These are phyloP conservation scores for Thunnus thynnus DNA, from an alignment of 2,113 vertebrate genomes.

Conservation along the genomic window DNA sequence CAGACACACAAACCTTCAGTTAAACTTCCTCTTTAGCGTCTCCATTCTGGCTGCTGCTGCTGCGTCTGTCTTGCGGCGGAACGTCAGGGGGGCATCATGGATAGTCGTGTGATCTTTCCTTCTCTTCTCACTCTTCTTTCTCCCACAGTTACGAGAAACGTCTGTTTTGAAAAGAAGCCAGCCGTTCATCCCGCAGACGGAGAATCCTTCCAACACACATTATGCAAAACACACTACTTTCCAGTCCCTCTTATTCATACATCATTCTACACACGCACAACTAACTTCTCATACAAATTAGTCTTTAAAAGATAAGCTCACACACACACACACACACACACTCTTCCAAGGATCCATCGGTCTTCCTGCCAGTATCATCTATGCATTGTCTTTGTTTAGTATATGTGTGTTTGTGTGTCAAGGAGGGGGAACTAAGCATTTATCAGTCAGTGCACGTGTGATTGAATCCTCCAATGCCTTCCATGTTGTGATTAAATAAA, in stretches of 20 bases:
- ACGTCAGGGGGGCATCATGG: conserved; percentile 31
- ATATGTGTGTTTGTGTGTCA: conserved; percentile 27
- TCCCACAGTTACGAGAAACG: conserved; percentile 94
- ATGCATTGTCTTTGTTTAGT: conserved; percentile 63
- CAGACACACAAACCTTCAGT: conserved; percentile 19
- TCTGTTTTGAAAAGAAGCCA: conserved; percentile 89
- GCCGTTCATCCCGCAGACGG: conserved; percentile 19
- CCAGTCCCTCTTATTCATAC: neutral
- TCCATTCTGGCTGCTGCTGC: neutral
- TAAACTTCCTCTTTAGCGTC: conserved; percentile 57
- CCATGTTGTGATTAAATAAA: conserved; percentile 21
- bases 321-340: conserved; percentile 11
- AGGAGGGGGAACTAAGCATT: conserved; percentile 36
- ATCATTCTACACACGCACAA: neutral
- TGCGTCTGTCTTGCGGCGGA: conserved; percentile 39
- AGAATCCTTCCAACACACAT: conserved; percentile 27
- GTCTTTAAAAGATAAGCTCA: neutral
- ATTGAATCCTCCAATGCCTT: conserved; percentile 44
- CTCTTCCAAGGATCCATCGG: conserved; percentile 54
- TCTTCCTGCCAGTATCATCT: conserved; percentile 74
- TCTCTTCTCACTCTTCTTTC: neutral
- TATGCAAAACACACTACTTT: conserved; percentile 52
- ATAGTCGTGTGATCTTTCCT: conserved; percentile 31
- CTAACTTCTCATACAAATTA: conserved; percentile 30
- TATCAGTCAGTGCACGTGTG: conserved; percentile 46